Evolutionary conservation across 1,140 invertebrate genomes (phyloP), one percentile per base, ranked within the genome.

Genomic region (Teleogryllus occipitalis): DNA sequence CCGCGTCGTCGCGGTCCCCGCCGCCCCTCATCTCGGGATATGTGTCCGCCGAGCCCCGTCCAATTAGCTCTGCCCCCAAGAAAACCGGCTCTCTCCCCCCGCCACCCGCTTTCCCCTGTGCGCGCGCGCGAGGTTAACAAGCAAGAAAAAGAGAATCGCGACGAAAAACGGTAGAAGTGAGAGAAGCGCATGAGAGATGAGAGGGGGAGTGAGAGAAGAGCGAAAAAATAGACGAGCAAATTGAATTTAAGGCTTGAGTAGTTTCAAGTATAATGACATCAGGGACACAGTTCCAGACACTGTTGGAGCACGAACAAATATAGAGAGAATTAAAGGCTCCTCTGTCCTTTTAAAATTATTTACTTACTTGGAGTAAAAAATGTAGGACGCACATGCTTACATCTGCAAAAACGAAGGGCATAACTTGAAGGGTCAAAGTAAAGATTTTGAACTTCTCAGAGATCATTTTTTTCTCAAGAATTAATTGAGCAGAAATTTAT

Each of bases 221-320:
- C 54, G 54, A 65, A 65, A 65, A 65, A 65, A 65, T 65, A 65
- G 54, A 65, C 54, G 54, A 65, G 18, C 54, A 65, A 65, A 65
- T 65, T 65, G 54, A 65, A 65, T 65, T 65, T 65, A 65, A 65
- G 54, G 54, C 54, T 65, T 7, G 54, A 65, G 54, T 65, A 65
- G 54, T 65, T 65, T 65, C 54, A 65, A 65, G 54, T 65, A 65
- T 65, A 65, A 65, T 65, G 54, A 65, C 54, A 65, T 65, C 54
- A 65, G 54, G 54, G 54, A 65, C 54, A 18, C 54, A 18, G 54
- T 65, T 7, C 54, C 54, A 65, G 54, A 65, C 54, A 65, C 54
- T 65, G 54, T 18, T 7, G 54, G 54, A 18, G 18, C 54, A 65
- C 54, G 54, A 65, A 65, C 54, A 65, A 65, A 65, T 65, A 65